Evolutionary conservation across 2,797 vertebrate genomes (phyloP).

Genomic region (Spondyliosoma cantharus): DNA sequence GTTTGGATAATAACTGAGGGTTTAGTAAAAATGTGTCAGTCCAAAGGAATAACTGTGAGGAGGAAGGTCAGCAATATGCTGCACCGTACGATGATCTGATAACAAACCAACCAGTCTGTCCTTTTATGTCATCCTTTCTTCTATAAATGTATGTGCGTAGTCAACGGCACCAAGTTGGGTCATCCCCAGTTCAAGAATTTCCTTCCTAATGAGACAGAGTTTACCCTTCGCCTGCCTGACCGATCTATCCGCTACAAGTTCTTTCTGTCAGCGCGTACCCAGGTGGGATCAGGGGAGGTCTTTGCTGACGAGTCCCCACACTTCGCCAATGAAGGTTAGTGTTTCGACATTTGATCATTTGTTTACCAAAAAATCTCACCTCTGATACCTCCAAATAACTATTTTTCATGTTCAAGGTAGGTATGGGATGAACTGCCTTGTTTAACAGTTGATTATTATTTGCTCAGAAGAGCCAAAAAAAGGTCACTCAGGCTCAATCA

Average conservation of each 20-base stretch:
- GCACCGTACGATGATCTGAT: not conserved
- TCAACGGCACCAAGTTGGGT: slow-evolving; percentile 89
- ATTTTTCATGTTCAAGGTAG: not conserved
- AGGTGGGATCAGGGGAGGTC: slow-evolving; percentile 89
- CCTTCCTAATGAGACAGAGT: slow-evolving; percentile 89
- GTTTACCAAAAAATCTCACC: not conserved
- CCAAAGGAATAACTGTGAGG: not conserved
- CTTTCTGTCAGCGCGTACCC: slow-evolving; percentile 89
- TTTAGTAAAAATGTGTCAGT: not conserved
- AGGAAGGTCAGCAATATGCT: not conserved
- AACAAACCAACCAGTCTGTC: not conserved
- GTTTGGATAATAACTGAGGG: not conserved
- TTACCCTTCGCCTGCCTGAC: slow-evolving; percentile 86
- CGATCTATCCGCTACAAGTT: slow-evolving; percentile 91
- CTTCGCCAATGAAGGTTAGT: slow-evolving; percentile 92
- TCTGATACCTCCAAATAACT: not conserved
- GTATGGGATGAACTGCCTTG: not conserved
- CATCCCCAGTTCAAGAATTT: slow-evolving; percentile 85
- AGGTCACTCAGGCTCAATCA: not conserved
- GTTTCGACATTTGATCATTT: not conserved
- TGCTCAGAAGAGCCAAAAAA: not conserved
- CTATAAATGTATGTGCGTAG: slow-evolving; percentile 75
- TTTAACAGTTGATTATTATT: not conserved
- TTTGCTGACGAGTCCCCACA: slow-evolving; percentile 87
- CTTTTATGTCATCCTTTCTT: not conserved